phyloP scores from a whole-genome alignment of 2,113 vertebrate species.

The Platysternon megacephalum region DNA sequence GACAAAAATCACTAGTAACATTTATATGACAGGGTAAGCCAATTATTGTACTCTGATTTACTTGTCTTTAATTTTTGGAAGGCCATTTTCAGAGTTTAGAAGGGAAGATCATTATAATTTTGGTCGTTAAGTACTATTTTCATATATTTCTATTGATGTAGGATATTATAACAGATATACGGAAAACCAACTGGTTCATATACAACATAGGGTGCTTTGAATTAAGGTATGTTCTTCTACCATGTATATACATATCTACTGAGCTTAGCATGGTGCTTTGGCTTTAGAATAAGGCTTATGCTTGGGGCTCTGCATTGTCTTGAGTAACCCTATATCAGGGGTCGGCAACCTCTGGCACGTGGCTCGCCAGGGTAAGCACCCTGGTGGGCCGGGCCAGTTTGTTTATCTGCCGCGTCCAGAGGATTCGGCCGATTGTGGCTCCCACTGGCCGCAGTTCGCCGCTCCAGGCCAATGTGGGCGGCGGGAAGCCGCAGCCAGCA shows the following conservation, averaged over 20 bases:
- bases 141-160: neutral
- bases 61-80: neutral
- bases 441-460: too few species aligned
- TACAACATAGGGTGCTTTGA: accelerated
- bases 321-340: neutral
- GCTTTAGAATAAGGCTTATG: neutral
- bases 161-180: neutral
- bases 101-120: neutral
- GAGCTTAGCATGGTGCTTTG: neutral
- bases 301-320: neutral
- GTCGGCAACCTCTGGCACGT: too few species aligned
- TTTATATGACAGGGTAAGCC: neutral
- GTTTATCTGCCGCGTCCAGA: too few species aligned
- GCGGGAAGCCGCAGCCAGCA: too few species aligned
- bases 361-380: too few species aligned
- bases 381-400: too few species aligned
- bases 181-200: neutral
- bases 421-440: too few species aligned
- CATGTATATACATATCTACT: neutral
- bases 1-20: neutral
- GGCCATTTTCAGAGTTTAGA: neutral
- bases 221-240: accelerated
- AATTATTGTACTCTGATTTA: neutral
- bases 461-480: too few species aligned
- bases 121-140: neutral